Evolutionary conservation across 2,113 vertebrate genomes (phyloP).

Genomic region (Crotalus horridus): DNA sequence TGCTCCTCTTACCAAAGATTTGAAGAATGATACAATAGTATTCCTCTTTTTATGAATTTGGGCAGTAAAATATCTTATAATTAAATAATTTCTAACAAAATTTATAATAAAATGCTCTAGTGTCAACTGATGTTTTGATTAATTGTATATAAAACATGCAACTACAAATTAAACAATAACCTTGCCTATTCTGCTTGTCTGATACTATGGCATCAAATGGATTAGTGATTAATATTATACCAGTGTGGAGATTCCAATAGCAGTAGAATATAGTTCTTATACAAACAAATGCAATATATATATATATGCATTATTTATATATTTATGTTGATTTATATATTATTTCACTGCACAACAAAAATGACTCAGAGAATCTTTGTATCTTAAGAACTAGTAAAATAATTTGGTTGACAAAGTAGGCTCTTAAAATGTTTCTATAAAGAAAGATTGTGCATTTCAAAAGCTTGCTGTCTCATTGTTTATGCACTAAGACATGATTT

Average conservation of each 20-base stretch:
- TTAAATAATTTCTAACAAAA: neutral
- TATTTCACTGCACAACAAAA: constrained; percentile 46
- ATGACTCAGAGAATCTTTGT: constrained; percentile 59
- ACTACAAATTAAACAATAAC: neutral
- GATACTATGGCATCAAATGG: neutral
- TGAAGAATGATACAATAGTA: neutral
- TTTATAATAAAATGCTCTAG: neutral
- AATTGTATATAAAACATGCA: neutral
- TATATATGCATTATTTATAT: neutral
- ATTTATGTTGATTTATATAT: neutral
- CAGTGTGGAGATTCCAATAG: constrained; percentile 37
- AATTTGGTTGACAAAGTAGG: constrained; percentile 70
- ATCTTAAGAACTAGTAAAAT: constrained; percentile 54
- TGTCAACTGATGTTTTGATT: neutral
- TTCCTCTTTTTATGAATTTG: neutral
- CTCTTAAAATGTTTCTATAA: constrained; percentile 3
- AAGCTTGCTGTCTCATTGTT: constrained; percentile 61
- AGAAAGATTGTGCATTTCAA: constrained; percentile 61
- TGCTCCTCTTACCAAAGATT: constrained; percentile 1
- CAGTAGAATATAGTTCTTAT: constrained; percentile 22
- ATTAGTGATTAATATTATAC: neutral
- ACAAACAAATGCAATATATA: neutral
- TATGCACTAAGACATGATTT: constrained; percentile 40
- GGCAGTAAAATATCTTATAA: neutral
- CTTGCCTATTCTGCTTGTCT: neutral